phyloP scores from a whole-genome alignment of 1,140 invertebrate species.

The Drosophila virilis region DNA sequence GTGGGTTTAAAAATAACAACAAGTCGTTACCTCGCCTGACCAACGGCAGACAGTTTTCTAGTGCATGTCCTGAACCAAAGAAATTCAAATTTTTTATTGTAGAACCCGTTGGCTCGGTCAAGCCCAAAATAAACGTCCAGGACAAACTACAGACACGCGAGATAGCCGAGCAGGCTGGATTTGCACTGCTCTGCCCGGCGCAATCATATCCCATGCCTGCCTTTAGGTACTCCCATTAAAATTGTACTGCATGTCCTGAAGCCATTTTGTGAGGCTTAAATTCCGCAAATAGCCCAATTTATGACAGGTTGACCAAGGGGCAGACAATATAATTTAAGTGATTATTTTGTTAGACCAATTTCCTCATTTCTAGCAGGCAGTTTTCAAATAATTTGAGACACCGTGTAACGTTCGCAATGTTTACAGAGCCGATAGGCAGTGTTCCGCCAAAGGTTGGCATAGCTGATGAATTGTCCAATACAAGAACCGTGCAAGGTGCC shows the following conservation, averaged over 20 bases:
- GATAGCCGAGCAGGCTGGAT: conserved; percentile 76
- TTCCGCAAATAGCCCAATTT: conserved; percentile 54
- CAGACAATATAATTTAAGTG: conserved; percentile 39
- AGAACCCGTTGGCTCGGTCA: conserved; percentile 90
- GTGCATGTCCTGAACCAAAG: conserved; percentile 4
- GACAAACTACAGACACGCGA: conserved; percentile 84
- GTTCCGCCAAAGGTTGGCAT: conserved; percentile 90
- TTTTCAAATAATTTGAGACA: conserved; percentile 24
- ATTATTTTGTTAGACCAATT: conserved; percentile 52
- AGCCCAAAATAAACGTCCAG: conserved; percentile 88
- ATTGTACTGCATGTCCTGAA: conserved; percentile 20
- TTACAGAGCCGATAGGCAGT: conserved; percentile 90
- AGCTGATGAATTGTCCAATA: conserved; percentile 89
- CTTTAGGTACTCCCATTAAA: conserved; percentile 86
- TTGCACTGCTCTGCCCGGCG: conserved; percentile 87
- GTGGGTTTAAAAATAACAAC: conserved; percentile 84
- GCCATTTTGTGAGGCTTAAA: conserved; percentile 31
- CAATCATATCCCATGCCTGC: conserved; percentile 89
- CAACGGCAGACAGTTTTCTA: conserved; percentile 51
- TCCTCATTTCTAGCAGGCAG: conserved; percentile 25
- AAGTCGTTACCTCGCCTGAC: conserved; percentile 1
- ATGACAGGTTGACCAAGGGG: conserved; percentile 7
- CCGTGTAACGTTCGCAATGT: conserved; percentile 16
- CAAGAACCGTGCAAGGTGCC: conserved; percentile 74
- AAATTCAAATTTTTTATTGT: conserved; percentile 55